Base-by-base conservation (phyloP, 2,888 invertebrate species). In the Microdon myrmicae region DNA sequence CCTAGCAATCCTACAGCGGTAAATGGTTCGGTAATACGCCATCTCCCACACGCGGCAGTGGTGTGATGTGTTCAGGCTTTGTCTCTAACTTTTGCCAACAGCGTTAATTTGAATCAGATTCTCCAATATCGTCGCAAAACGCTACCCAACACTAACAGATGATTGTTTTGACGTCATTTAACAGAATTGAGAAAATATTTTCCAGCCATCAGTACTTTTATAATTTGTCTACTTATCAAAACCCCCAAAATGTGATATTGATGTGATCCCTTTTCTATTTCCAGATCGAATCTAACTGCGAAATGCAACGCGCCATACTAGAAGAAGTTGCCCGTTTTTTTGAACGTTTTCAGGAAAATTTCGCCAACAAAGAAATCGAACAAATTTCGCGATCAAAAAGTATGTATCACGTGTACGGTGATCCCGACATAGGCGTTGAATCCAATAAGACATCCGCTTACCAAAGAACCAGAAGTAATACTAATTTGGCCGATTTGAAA, bases 271-370 rank as follows among this genome's bases (percentile, higher is more conserved):
- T 38, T 32, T 16, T 31, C 26, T 6, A 22, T 51, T 75, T 77
- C 16, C 74, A 87, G 87, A 83, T 84, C 69, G 86, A 87, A 73
- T 83, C 85, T 37, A 87, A 84, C 73, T 82, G 86, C 56, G 84
- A 85, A 73, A 87, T 88, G 87, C 87, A 87, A 77, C 83, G 85
- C 61, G 86, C 86, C 7, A 82, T 88, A 32, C 84, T 88, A 85
- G 85, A 85, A 71, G 86, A 88, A 74, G 85, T 87, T 32, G 83
- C 85, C 13, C 83, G 84, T 38, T 88, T 87, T 74, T 77, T 88
- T 68, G 87, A 87, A 71, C 83, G 85, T 66, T 84, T 73, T 66
- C 71, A 70, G 12, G 72, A 66, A 1, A 71, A 68, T 17, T 68
- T 61, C 32, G 70, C 59, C n/a, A 19, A 66, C 14, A 51, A 38